These are phyloP conservation scores for Holcopasites calliopsidis DNA, from an alignment of 1,140 invertebrate species.

Conservation along the genomic window DNA sequence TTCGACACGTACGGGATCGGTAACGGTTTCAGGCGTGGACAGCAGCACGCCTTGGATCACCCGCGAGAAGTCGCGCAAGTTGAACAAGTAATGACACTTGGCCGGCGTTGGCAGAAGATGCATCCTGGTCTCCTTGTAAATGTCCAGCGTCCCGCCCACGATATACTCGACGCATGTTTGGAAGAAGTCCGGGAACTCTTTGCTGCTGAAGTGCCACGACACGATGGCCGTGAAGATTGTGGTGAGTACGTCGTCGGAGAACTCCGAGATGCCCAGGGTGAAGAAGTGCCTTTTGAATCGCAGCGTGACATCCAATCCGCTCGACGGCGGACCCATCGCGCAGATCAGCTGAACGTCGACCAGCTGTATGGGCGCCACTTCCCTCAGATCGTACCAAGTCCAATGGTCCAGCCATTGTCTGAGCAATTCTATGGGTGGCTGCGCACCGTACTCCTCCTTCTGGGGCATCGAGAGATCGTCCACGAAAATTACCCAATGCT, in stretches of 20 bases:
- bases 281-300: conserved; percentile 96
- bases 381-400: conserved; percentile 95
- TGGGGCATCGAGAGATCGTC: conserved; percentile 97
- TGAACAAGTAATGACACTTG: conserved; percentile 97
- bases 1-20: conserved; percentile 53
- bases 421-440: conserved; percentile 95
- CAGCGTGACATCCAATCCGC: conserved; percentile 91
- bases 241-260: conserved; percentile 90
- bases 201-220: conserved; percentile 93
- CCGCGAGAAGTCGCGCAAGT: conserved; percentile 95
- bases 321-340: conserved; percentile 93
- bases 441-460: conserved; percentile 92
- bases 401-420: conserved; percentile 95
- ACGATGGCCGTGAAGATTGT: conserved; percentile 95
- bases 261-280: conserved; percentile 94
- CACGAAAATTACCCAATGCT: conserved; percentile 90
- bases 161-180: conserved; percentile 91
- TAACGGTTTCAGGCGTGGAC: conserved; percentile 60
- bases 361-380: conserved; percentile 89
- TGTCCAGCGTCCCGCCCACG: conserved; percentile 89
- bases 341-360: conserved; percentile 93
- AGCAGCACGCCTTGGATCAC: conserved; percentile 87
- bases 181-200: conserved; percentile 95
- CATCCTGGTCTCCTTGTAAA: conserved; percentile 90
- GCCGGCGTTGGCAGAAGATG: conserved; percentile 94